These are phyloP conservation scores for Eublepharis macularius DNA, from an alignment of 2,113 vertebrate species.

Conservation along the genomic window DNA sequence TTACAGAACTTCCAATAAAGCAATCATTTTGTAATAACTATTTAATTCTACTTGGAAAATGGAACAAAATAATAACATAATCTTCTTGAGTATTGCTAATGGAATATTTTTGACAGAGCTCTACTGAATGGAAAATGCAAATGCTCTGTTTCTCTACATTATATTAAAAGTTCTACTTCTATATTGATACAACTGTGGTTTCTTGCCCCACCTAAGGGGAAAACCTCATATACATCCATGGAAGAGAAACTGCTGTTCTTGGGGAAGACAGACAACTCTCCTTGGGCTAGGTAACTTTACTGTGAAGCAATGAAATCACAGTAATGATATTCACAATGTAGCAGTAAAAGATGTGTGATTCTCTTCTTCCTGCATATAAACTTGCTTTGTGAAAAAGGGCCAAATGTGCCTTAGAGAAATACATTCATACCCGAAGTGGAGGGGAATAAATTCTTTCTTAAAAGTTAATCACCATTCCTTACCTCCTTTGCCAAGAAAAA, in stretches of 20 bases:
- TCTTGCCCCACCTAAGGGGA: not conserved
- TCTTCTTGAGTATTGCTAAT: not conserved
- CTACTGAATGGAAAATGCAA: not conserved
- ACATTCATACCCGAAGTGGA: not conserved
- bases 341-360: not conserved
- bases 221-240: not conserved
- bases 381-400: accelerated
- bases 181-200: not conserved
- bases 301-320: not conserved
- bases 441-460: not conserved
- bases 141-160: not conserved
- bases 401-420: accelerated
- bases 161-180: not conserved
- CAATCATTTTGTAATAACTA: not conserved
- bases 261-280: not conserved
- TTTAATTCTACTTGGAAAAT: not conserved
- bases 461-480: constrained; percentile 5
- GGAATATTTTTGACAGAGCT: not conserved
- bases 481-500: constrained; percentile 14
- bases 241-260: not conserved
- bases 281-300: not conserved
- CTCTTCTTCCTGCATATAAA: accelerated
- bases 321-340: not conserved
- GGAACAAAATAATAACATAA: not conserved
- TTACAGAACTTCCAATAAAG: not conserved